A percentile compares a stretch with the other conserved stretches of the same genome.
phyloP scores from a whole-genome alignment of 2,888 invertebrate species.

The Beris chalybata region DNA sequence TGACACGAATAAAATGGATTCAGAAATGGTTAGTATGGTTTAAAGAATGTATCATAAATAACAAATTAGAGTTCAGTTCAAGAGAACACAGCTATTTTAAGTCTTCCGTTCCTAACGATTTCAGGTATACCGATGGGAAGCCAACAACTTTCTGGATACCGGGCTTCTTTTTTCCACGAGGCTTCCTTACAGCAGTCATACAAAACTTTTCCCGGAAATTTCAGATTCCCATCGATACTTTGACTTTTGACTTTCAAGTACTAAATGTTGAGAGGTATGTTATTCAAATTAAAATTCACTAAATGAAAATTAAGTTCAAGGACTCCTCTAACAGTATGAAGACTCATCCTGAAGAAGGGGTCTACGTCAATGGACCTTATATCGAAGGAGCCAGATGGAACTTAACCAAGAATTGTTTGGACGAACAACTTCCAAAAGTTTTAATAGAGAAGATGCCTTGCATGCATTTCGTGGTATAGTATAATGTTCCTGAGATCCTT shows the following conservation, averaged over 20 bases:
- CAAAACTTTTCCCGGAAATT: constrained; percentile 88
- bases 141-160: constrained; percentile 87
- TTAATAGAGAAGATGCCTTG: constrained; percentile 78
- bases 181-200: constrained; percentile 86
- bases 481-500: background rate
- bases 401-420: constrained; percentile 58
- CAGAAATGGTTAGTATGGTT: constrained; percentile 60
- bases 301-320: background rate
- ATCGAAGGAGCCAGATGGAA: constrained; percentile 90
- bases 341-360: constrained; percentile 60
- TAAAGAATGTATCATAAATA: background rate
- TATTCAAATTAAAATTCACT: background rate
- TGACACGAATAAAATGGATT: constrained; percentile 74
- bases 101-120: background rate
- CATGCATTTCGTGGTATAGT: constrained; percentile 54
- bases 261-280: constrained; percentile 56
- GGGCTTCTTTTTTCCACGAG: constrained; percentile 91
- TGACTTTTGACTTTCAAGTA: constrained; percentile 75
- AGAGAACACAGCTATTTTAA: too few species aligned
- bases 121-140: constrained; percentile 65
- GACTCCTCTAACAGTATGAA: constrained; percentile 41
- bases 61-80: background rate
- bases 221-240: constrained; percentile 81
- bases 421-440: constrained; percentile 80
- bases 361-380: constrained; percentile 74